Evolutionary conservation across 2,888 invertebrate species (phyloP), one percentile per base, ranked within the genome.

Genomic region (Torymus aiolomorphi): DNA sequence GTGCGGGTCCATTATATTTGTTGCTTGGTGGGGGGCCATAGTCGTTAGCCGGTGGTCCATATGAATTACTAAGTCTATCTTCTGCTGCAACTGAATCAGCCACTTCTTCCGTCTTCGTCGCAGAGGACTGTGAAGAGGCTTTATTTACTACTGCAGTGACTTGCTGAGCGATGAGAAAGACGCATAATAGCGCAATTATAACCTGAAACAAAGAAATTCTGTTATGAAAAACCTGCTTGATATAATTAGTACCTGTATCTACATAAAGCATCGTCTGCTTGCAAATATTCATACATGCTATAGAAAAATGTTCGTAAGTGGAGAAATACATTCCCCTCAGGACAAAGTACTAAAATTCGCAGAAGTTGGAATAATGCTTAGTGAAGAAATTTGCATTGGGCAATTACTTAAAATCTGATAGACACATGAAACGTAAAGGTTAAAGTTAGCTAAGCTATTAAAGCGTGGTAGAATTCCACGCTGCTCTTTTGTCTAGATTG

Each of bases 61-160:
- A 87, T 13, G 83, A 79, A 65, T 86, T 88, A 20, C 89, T 88
- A 83, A 90, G 87, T 83, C 89, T 88, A 31, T 90, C 89, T 69
- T 88, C 87, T 4, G 88, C 88, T 8, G 83, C 84, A 13, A 83
- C 81, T 24, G 84, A 85, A 20, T 84, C 85, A 49, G 82, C 78
- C 24, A 85, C 86, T 11, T 81, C 59, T 12, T 85, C 85, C 42
- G 87, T 85, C 51, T 86, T 84, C 51, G 66, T 77, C n/a, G 80
- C 2, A 13, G 83, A 66, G 49, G 82, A 79, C 42, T 82, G 82
- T 31, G 78, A 84, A 52, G 82, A 73, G 14, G 82, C 83, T 76
- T 89, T 88, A 84, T 89, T 90, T 56, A 89, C 83, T 51, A 90
- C 89, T 24, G 87, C 89, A 11, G 83, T 80, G 42, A 82, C 86